Evolutionary conservation across 2,888 invertebrate species (phyloP).

Genomic region (Pyrocoelia pectoralis): DNA sequence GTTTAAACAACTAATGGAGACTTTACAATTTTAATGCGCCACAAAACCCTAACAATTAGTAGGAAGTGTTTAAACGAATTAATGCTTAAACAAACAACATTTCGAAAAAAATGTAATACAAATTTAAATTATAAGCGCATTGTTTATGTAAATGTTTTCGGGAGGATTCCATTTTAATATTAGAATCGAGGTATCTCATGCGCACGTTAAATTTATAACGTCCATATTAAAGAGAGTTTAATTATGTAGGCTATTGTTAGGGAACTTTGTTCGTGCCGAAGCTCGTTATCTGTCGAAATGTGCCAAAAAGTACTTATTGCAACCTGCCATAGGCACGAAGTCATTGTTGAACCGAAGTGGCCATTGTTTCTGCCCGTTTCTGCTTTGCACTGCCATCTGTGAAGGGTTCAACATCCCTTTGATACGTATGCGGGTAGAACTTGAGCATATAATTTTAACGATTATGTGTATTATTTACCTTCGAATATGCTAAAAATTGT

Average conservation of each 20-base stretch:
- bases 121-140: too few species aligned
- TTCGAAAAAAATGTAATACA: too few species aligned
- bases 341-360: slow-evolving; percentile 44
- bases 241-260: slow-evolving; percentile 39
- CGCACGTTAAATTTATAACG: not conserved
- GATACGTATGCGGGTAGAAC: slow-evolving; percentile 24
- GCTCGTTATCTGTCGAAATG: slow-evolving; percentile 48
- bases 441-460: slow-evolving; percentile 29
- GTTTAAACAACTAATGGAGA: too few species aligned
- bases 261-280: slow-evolving; percentile 41
- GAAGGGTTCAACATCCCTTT: slow-evolving; percentile 33
- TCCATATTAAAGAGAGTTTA: slow-evolving; percentile 28
- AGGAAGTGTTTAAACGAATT: too few species aligned
- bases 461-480: slow-evolving; percentile 8
- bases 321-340: slow-evolving; percentile 43
- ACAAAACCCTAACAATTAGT: too few species aligned
- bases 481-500: not conserved
- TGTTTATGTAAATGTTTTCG: too few species aligned
- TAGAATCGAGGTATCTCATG: not conserved
- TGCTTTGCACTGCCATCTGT: slow-evolving; percentile 32
- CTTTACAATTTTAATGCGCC: too few species aligned
- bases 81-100: too few species aligned
- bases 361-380: slow-evolving; percentile 41
- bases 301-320: slow-evolving; percentile 43
- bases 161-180: too few species aligned